phyloP scores from a whole-genome alignment of 2,888 invertebrate species.

The Lasioglossum calceatum region DNA sequence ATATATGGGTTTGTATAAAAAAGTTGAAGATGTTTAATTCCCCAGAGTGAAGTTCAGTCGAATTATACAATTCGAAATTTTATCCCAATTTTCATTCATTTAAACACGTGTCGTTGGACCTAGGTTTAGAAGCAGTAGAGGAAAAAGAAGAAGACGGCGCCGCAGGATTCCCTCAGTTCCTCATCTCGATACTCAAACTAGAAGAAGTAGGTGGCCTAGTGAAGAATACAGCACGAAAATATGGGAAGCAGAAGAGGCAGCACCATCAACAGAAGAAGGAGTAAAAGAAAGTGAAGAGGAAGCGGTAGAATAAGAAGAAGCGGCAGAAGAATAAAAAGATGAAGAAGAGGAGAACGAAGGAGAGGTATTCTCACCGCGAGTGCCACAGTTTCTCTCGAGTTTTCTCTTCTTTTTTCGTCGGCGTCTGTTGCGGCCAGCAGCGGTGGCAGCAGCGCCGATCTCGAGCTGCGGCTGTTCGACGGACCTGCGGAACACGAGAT shows the following conservation, averaged over 20 bases:
- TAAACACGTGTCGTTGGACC: too few relatives aligned
- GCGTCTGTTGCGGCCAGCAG: constrained; percentile 60
- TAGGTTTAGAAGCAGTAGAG: not conserved
- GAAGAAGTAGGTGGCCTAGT: not conserved
- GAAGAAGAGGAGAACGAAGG: constrained; percentile 7
- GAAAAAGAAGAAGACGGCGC: not conserved
- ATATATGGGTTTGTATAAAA: too few relatives aligned
- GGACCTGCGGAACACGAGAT: constrained; percentile 69
- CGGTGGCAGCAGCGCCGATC: constrained; percentile 45
- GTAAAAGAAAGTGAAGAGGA: not conserved
- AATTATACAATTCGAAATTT: too few relatives aligned
- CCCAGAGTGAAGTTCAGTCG: too few relatives aligned
- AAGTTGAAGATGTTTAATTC: too few relatives aligned
- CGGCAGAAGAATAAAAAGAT: not conserved
- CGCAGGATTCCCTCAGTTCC: too few relatives aligned
- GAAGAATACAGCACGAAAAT: not conserved
- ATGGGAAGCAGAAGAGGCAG: not conserved
- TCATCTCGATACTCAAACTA: not conserved
- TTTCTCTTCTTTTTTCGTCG: constrained; percentile 84
- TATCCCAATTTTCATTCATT: too few relatives aligned
- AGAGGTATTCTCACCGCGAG: constrained; percentile 80
- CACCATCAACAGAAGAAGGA: not conserved
- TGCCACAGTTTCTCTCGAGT: constrained; percentile 85
- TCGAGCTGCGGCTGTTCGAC: constrained; percentile 62
- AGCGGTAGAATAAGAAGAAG: not conserved